Evolutionary conservation across 2,888 invertebrate genomes (phyloP).

Genomic region (Andrena camellia): DNA sequence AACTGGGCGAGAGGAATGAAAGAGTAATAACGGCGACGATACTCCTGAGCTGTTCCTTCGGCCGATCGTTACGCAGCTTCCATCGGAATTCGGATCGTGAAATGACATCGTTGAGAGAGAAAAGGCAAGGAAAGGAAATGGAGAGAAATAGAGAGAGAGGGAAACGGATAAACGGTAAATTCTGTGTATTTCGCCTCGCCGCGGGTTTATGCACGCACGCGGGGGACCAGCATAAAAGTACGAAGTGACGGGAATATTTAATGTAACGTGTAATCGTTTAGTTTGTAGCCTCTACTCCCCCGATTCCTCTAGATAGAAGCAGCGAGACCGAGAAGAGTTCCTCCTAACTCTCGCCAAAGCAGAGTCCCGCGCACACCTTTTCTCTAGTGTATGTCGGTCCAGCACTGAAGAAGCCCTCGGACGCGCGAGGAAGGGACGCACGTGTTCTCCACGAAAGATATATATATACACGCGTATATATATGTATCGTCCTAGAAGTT

Average conservation of each 20-base stretch:
- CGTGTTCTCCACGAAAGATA: conserved; percentile 58
- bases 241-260: conserved; percentile 70
- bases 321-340: conserved; percentile 67
- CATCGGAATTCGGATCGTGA: conserved; percentile 42
- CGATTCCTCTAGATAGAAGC: conserved; percentile 54
- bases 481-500: conserved; percentile 61
- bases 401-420: conserved; percentile 56
- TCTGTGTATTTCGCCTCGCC: conserved; percentile 52
- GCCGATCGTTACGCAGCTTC: conserved; percentile 38
- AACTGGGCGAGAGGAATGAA: conserved; percentile 3
- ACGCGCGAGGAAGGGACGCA: conserved; percentile 44
- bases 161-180: conserved; percentile 29
- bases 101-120: conserved; percentile 14
- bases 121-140: conserved; percentile 13
- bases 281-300: conserved; percentile 75
- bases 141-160: background rate
- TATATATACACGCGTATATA: background rate
- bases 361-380: conserved; percentile 42
- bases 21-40: conserved; percentile 2
- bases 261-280: conserved; percentile 79
- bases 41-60: conserved; percentile 47
- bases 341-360: conserved; percentile 58
- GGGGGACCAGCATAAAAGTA: conserved; percentile 62
- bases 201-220: conserved; percentile 50
- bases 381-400: conserved; percentile 51